Base-by-base conservation (phyloP, 2,888 invertebrate genomes). In the Epinotia ramella region DNA sequence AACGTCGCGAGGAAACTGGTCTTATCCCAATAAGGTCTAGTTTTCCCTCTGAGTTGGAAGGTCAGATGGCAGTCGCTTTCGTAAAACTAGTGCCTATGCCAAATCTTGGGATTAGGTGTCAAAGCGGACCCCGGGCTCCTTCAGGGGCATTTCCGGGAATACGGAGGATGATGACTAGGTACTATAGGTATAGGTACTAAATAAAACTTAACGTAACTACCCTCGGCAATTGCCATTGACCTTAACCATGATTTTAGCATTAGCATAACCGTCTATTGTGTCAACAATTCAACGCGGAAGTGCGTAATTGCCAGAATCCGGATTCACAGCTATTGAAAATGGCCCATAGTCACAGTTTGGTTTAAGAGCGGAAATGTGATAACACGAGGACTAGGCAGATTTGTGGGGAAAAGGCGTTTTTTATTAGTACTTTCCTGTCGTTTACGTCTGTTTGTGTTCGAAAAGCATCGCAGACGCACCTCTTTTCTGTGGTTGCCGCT, bases 281-380 rank as follows among this genome's bases (percentile, higher is more conserved):
- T n/a, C 33, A 33, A 33, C 33, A 60, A 33, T 33, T 63, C 40
- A 53, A 62, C 24, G 44, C 24, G 59, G 73, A 68, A 73, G 49
- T 63, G 44, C 24, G 63, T 44, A 68, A 56, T 73, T 56, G 11
- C 67, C 68, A 49, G n/a, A 67, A 65, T 53, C 40, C 7, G 13
- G 49, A 68, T 44, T 44, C 44, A 13, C 56, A 18, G 44, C 28
- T 24, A 60, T 18, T 49, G 20, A 73, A 57, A 57, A 73, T 67
- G 12, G 40, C 24, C 24, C n/a, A 28, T 57, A 73, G 56, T 64
- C 46, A 62, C 40, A 64, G 56, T 70, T 64, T 75, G 53, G 49
- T 53, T 66, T 70, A 11, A n/a, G 28, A 75, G 70, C 75, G 75
- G 76, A 76, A 76, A 75, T 71, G 70, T 20, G 49, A 57, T 53